Evolutionary conservation across 2,797 vertebrate genomes (phyloP).

Genomic region (Urophycis tenuis): DNA sequence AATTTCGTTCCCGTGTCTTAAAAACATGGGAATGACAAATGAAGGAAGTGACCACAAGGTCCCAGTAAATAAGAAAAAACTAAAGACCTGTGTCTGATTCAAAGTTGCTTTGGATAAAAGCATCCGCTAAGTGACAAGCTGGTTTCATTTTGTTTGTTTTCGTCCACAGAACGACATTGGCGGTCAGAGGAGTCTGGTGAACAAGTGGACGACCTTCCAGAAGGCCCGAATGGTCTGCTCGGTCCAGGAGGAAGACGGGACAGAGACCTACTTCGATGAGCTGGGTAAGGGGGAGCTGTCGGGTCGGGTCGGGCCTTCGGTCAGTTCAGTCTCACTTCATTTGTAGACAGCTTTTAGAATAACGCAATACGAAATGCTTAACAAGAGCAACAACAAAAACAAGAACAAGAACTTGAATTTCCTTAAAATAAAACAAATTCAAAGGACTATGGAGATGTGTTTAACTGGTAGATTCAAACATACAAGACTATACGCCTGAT

Average conservation of each 20-base stretch:
- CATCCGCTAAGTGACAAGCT: too few relatives aligned
- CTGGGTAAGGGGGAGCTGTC: slow-evolving; percentile 65
- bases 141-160: background rate
- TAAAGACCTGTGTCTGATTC: background rate
- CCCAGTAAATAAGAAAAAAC: too few relatives aligned
- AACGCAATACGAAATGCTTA: too few relatives aligned
- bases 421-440: background rate
- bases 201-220: slow-evolving; percentile 97
- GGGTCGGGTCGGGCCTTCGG: background rate
- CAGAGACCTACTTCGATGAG: slow-evolving; percentile 95
- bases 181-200: slow-evolving; percentile 93
- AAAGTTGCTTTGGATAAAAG: background rate
- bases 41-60: too few relatives aligned
- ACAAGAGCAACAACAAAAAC: background rate
- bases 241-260: slow-evolving; percentile 91
- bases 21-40: too few relatives aligned
- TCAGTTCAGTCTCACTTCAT: background rate
- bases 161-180: slow-evolving; percentile 82
- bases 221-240: slow-evolving; percentile 96
- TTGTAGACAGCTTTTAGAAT: background rate
- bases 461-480: background rate
- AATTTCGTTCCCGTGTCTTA: too few relatives aligned
- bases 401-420: background rate
- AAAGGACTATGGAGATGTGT: background rate
- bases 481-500: too few relatives aligned